Base-by-base conservation (phyloP, 2,888 invertebrate species). In the Leptarthrus brevirostris region DNA sequence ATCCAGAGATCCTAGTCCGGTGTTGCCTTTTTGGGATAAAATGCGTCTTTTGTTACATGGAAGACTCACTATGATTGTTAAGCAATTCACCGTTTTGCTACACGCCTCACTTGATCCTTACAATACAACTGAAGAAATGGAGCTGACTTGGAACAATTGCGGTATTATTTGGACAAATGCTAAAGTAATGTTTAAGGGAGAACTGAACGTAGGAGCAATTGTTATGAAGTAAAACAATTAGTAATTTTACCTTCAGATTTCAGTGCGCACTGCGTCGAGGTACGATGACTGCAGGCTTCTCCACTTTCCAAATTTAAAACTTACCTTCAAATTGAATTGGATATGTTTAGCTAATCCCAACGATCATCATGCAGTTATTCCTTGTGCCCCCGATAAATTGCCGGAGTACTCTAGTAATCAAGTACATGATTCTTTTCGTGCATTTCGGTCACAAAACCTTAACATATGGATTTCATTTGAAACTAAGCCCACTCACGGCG, bases 101-200 rank as follows among this genome's bases (percentile, higher is more conserved):
- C 98, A 98, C 83, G 98, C 97, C 2, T 98, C 98, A 0, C 87
- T 97, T 10, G 97, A 99, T 86, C 99, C 99, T 0, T 99, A 98
- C 85, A 99, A 99, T 83, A 96, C 96, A 3, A 98, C 98, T 0
- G 99, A 99, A 84, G 95, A 98, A 86, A 97, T 99, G 95, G 98
- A 99, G 84, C 88, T 98, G 77, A 94, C 95, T 0, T 99, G 98
- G 98, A 92, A 91, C 44, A 92, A 95, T 79, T 90, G 97, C 2
- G 92, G 94, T 34, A 90, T 99, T 81, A 97, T 98, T 80, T 98
- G 98, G 98, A 96, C 96, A 0, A 95, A 96, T 83, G 96, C 92
- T 0, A 94, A 93, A 84, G 92, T 96, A 74, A 91, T 95, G 64
- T 93, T 96, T 80, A 94, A 96, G 81, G 97, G 98, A 2, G 95